Evolutionary conservation across 2,797 vertebrate species (phyloP), one percentile per base, ranked within the genome.

Genomic region (Rallus crepitans): DNA sequence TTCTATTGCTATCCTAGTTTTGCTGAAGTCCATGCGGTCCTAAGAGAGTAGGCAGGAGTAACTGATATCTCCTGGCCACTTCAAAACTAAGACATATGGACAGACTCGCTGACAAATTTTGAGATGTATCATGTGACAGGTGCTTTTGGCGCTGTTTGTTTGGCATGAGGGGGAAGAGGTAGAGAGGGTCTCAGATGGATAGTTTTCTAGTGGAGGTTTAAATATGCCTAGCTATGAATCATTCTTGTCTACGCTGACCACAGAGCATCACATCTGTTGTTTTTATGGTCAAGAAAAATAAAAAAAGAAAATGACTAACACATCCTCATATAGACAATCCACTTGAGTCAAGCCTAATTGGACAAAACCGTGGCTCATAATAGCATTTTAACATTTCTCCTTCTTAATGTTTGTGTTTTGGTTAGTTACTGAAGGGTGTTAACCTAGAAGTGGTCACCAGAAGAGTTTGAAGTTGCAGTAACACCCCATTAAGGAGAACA

Each of bases 261-360:
- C 93, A 94, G 71, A 94, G 88, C 50, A 95, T 94, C 95, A 93
- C 91, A 93, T 94, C 95, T 96, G 95, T 94, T 96, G 95, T 94
- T 96, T 96, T 96, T 85, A 92, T 25, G 81, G 88, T 92, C 60
- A 93, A 94, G 89, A 90, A 90, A 85, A 78, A 40, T 11, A 48
- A 75, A 91, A 95, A 95, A 95, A 72, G 88, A 94, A 96, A 91
- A 64, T 95, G 73, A 96, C 80, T 96, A 96, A 96, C 69, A 48
- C 48, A 64, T 82, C 93, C 83, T 89, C 92, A 90, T 86, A 94
- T 95, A 96, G 90, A 87, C 63, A 92, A 93, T 73, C 45, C 86
- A 73, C 93, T 90, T 91, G 89, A 94, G 66, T 87, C 73, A 94
- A 91, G 64, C 24, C 71, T 87, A 95, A 93, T 87, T 80, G 93